Conservation (phyloP, 2,797 vertebrate species). For the Phoxinus dragarum region DNA sequence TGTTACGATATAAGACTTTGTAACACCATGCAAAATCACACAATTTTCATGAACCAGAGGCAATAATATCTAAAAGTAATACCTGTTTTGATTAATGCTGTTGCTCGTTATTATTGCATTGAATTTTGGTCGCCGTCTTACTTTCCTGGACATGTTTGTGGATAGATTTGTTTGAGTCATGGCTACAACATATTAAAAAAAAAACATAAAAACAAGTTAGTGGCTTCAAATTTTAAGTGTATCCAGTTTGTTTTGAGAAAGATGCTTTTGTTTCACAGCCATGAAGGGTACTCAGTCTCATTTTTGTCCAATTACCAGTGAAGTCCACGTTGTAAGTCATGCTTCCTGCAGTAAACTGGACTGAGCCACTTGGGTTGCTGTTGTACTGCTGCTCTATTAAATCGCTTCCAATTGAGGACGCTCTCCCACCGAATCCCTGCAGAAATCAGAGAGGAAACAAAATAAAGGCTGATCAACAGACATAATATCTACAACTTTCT, state of each 20-base stretch:
- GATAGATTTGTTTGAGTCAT: conserved; percentile 73
- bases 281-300: neutral
- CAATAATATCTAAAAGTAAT: neutral
- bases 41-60: neutral
- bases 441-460: neutral
- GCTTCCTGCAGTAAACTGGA: conserved; percentile 65
- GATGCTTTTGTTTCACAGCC: neutral
- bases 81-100: conserved; percentile 47
- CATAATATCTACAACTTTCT: too few species aligned
- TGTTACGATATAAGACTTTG: neutral
- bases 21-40: too few species aligned
- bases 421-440: conserved; percentile 49
- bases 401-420: conserved; percentile 65
- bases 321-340: conserved; percentile 66
- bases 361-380: conserved; percentile 53
- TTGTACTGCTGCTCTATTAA: conserved; percentile 66
- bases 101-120: conserved; percentile 27
- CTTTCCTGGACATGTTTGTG: conserved; percentile 61
- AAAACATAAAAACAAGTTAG: neutral
- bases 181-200: conserved; percentile 56
- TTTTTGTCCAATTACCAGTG: conserved; percentile 56
- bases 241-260: neutral
- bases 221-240: neutral
- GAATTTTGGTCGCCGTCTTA: conserved; percentile 73
- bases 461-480: neutral